Evolutionary conservation across 2,113 vertebrate genomes (phyloP).

Genomic region (Globicephala melas): DNA sequence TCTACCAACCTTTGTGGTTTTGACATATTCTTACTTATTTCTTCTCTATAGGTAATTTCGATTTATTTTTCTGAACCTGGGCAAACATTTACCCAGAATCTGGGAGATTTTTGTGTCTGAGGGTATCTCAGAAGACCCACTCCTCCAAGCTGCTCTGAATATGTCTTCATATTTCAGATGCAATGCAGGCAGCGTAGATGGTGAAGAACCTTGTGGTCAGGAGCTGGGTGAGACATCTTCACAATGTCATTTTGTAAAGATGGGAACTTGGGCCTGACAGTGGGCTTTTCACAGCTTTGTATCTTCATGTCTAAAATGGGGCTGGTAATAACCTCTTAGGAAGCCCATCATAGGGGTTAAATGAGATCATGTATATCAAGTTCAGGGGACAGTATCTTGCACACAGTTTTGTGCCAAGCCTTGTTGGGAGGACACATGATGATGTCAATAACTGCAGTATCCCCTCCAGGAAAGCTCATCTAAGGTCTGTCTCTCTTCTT

Average conservation of each 20-base stretch:
- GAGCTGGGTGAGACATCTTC: background rate
- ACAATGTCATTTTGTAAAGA: background rate
- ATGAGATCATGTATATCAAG: rapidly evolving
- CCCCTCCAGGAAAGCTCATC: background rate
- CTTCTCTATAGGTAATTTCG: background rate
- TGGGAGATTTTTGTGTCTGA: background rate
- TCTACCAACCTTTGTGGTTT: background rate
- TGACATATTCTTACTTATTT: background rate
- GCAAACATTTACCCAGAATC: background rate
- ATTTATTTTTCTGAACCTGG: background rate
- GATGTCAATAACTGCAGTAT: rapidly evolving
- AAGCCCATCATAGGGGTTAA: rapidly evolving
- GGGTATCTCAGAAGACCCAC: too few species aligned
- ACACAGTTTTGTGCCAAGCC: rapidly evolving
- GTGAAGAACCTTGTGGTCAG: rapidly evolving
- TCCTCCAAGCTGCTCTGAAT: background rate
- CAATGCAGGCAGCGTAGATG: rapidly evolving
- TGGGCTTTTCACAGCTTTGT: background rate
- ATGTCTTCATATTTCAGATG: rapidly evolving
- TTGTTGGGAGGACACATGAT: background rate
- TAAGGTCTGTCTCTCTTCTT: rapidly evolving
- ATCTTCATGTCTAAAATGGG: background rate
- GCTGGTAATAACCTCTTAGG: background rate
- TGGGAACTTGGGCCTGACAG: background rate
- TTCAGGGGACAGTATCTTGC: rapidly evolving